Evolutionary conservation across 2,113 vertebrate genomes (phyloP), one percentile per base, ranked within the genome.

Genomic region (Tricholaema leucomelas): DNA sequence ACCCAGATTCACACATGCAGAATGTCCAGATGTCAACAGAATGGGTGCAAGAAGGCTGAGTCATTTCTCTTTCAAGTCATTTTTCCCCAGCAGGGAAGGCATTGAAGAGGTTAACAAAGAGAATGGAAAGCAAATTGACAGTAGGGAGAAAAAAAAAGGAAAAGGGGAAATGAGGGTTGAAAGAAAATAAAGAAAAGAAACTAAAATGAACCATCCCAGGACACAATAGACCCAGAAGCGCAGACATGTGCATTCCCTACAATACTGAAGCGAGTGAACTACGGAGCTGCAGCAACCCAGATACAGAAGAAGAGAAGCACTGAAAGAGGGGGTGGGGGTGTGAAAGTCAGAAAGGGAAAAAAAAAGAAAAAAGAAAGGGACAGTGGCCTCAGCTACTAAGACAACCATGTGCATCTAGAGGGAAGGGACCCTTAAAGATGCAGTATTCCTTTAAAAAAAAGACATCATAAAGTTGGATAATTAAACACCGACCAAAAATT

Each of bases 331-430:
- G 16, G 42, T 44, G 42, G 42, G 42, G 42, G 42, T 18, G 42
- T 44, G 42, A 44, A 44, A 44, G 42, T 44, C 42, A 44, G 42
- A 44, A 90, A 94, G 52, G 93, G 92, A 95, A 89, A 95, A 92
- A 96, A 91, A 93, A 82, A 89, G 58, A 93, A 95, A 89, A 92
- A 91, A 94, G 80, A 96, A 93, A 96, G 95, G 94, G 94, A 97
- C 92, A 98, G 93, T 96, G 96, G 93, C 96, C 95, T 97, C 92
- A 97, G 96, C 97, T 95, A 97, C 92, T 95, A 95, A 95, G 95
- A 97, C 96, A 97, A 96, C 93, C 90, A 96, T 96, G 96, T 97
- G 97, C 96, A 96, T 95, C 95, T 96, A 85, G 94, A 85, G 93
- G 93, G 96, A 92, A 93, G 70, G 88, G 95, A 87, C 96, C 94